A percentile compares a stretch with the other conserved stretches of the same genome.
These are phyloP conservation scores for Celastrina argiolus DNA, from an alignment of 2,888 invertebrate genomes.

Conservation along the genomic window DNA sequence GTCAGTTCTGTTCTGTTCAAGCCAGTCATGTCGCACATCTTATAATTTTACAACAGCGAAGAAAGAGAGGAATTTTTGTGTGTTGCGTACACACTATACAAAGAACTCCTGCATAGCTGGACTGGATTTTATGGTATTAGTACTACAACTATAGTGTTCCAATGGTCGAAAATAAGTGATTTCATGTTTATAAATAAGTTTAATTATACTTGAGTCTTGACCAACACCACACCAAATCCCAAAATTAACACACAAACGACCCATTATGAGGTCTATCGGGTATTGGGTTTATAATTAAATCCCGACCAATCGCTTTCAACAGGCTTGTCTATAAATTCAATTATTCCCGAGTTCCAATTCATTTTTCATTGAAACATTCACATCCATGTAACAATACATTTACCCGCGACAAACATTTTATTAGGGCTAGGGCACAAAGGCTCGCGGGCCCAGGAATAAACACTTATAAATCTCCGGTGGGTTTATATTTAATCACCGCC, in stretches of 20 bases:
- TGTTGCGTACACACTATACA: no score
- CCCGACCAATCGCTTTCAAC: not conserved
- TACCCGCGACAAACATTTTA: constrained; percentile 62
- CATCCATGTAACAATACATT: constrained; percentile 57
- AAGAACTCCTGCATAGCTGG: no score
- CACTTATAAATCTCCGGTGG: constrained; percentile 70
- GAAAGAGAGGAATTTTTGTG: no score
- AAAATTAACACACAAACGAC: not conserved
- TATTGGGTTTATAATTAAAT: not conserved
- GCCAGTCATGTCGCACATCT: no score
- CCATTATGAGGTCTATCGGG: not conserved
- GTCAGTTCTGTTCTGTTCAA: no score
- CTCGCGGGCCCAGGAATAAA: constrained; percentile 59
- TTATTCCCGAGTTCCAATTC: constrained; percentile 40
- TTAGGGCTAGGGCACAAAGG: constrained; percentile 54
- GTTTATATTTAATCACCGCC: constrained; percentile 71
- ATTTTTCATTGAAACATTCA: constrained; percentile 52
- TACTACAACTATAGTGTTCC: no score
- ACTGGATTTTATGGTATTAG: no score
- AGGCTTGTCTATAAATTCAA: constrained; percentile 31
- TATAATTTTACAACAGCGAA: no score
- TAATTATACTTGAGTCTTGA: no score
- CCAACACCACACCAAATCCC: not conserved
- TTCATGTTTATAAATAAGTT: no score
- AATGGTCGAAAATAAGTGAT: no score